Conservation (phyloP, 2,888 invertebrate species). For the Peribatodes rhomboidaria region DNA sequence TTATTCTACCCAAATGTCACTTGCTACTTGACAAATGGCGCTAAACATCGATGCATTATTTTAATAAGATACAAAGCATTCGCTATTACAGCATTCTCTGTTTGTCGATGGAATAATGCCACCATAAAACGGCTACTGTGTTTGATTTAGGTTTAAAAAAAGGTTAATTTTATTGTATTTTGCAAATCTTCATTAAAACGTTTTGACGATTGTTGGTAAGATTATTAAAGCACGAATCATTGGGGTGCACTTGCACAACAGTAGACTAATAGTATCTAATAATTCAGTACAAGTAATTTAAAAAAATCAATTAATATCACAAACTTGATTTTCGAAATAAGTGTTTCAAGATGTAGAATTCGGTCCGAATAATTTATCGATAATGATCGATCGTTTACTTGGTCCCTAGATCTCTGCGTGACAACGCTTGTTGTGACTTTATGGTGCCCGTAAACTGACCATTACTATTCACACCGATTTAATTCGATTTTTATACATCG, state of each 20-base stretch:
- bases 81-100: conserved; percentile 44
- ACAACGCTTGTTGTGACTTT: conserved; percentile 73
- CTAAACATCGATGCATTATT: conserved; percentile 16
- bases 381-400: neutral
- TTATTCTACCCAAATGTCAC: conserved; percentile 58
- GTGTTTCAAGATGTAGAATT: neutral
- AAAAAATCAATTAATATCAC: too few relatives aligned
- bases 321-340: conserved; percentile 36
- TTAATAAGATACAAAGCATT: conserved; percentile 35
- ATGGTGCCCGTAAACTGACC: conserved; percentile 70
- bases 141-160: conserved; percentile 42
- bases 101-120: conserved; percentile 43
- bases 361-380: neutral
- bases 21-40: conserved; percentile 58
- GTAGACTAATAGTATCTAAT: too few relatives aligned
- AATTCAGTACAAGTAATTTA: too few relatives aligned
- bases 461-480: conserved; percentile 77
- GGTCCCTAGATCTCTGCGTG: conserved; percentile 55
- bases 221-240: too few relatives aligned
- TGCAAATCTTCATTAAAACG: neutral
- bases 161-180: neutral
- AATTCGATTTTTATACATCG: conserved; percentile 75
- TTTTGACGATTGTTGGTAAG: too few relatives aligned
- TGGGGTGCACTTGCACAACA: too few relatives aligned
- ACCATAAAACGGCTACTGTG: conserved; percentile 40